phyloP scores from a whole-genome alignment of 2,888 invertebrate species.

The Beris morrisii region DNA sequence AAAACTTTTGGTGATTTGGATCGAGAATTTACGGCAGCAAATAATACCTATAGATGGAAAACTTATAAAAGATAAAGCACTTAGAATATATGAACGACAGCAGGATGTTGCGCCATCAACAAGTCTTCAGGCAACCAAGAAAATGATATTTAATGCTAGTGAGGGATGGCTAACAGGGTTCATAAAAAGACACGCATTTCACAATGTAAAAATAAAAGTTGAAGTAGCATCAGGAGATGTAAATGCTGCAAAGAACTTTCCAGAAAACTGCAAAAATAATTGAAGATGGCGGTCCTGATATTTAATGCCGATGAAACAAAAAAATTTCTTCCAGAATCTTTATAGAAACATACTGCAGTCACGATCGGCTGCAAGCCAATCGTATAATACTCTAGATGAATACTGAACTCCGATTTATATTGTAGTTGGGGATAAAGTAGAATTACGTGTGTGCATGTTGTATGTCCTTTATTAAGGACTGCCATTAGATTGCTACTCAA shows the following conservation, averaged over 20 bases:
- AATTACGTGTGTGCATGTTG: no score
- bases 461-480: no score
- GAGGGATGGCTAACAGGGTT: no score
- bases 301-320: conserved; percentile 42
- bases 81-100: conserved; percentile 34
- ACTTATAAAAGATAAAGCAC: conserved; percentile 35
- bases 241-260: conserved; percentile 33
- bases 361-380: no score
- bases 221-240: conserved; percentile 41
- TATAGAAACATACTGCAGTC: conserved; percentile 35
- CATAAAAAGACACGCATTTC: no score
- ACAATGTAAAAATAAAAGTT: conserved; percentile 32
- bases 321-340: conserved; percentile 44
- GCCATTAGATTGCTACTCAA: no score
- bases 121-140: conserved; percentile 32
- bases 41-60: conserved; percentile 36
- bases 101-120: conserved; percentile 30
- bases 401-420: no score
- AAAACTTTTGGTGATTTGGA: no score
- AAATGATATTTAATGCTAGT: conserved; percentile 27
- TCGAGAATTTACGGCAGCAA: no score
- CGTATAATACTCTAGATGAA: no score
- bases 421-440: no score
- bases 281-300: conserved; percentile 40
- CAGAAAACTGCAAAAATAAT: conserved; percentile 38